Evolutionary conservation across 2,888 invertebrate species (phyloP).

Genomic region (Drosophila neonasuta): DNA sequence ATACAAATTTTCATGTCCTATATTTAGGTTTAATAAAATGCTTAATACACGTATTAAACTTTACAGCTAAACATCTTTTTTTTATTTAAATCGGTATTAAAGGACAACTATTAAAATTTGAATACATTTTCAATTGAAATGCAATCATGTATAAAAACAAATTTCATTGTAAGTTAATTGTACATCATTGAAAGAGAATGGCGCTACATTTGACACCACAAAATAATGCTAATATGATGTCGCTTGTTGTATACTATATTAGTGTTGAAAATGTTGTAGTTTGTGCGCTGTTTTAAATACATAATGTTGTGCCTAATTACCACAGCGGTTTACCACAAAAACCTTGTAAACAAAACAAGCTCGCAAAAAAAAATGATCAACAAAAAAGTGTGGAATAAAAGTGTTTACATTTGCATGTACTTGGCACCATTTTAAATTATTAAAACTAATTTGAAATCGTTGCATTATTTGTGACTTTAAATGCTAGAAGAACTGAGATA

Average conservation of each 20-base stretch:
- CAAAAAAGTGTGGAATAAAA: slow-evolving; percentile 1
- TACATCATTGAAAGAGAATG: not conserved
- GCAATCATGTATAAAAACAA: no score
- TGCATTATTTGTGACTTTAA: not conserved
- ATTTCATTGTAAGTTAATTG: not conserved
- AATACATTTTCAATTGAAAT: no score
- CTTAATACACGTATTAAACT: no score
- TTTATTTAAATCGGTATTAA: no score
- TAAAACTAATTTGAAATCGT: not conserved
- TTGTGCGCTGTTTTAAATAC: slow-evolving; percentile 1
- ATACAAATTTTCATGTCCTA: no score
- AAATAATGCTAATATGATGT: not conserved
- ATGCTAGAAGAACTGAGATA: not conserved
- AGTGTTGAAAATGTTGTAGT: slow-evolving; percentile 11
- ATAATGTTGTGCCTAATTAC: slow-evolving; percentile 4
- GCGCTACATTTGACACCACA: not conserved
- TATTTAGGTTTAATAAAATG: no score
- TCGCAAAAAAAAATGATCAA: not conserved
- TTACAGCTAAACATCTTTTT: no score
- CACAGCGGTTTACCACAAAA: slow-evolving; percentile 10
- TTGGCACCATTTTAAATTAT: not conserved
- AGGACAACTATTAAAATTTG: no score
- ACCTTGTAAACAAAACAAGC: slow-evolving; percentile 17
- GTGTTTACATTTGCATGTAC: not conserved
- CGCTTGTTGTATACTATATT: not conserved